A percentile compares a stretch with the other conserved stretches of the same genome.
phyloP scores from a whole-genome alignment of 2,797 vertebrate species.

The Echeneis naucrates region DNA sequence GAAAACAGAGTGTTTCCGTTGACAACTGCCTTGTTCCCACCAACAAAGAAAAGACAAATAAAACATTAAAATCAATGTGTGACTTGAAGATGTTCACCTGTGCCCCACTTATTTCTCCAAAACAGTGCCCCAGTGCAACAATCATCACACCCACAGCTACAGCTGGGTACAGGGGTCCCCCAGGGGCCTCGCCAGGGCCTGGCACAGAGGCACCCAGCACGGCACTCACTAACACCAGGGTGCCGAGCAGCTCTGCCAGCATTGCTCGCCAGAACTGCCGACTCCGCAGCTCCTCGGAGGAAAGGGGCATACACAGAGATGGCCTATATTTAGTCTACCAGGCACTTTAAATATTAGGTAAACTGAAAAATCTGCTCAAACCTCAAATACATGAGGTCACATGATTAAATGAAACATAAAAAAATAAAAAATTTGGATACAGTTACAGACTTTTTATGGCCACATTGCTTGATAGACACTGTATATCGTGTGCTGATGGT shows the following conservation, averaged over 20 bases:
- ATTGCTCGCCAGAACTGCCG: slow-evolving; percentile 85
- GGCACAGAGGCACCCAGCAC: slow-evolving; percentile 86
- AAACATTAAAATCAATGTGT: not conserved
- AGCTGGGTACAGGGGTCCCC: slow-evolving; percentile 84
- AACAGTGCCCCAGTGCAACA: slow-evolving; percentile 81
- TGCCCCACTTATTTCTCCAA: slow-evolving; percentile 86
- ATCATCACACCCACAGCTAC: slow-evolving; percentile 85
- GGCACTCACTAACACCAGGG: slow-evolving; percentile 85
- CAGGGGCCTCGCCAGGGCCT: slow-evolving; percentile 60
- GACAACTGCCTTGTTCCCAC: not conserved
- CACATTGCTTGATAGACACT: not conserved
- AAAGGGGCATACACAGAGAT: slow-evolving; percentile 28
- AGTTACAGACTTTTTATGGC: not conserved
- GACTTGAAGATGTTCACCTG: slow-evolving; percentile 78
- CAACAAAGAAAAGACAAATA: no score
- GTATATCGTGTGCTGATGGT: not conserved
- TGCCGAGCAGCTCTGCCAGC: slow-evolving; percentile 84
- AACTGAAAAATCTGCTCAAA: not conserved
- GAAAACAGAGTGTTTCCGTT: no score
- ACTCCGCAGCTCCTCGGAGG: slow-evolving; percentile 82
- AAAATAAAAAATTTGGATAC: no score
- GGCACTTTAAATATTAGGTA: not conserved
- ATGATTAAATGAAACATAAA: not conserved
- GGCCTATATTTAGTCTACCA: slow-evolving; percentile 17
- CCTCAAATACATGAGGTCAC: not conserved